Evolutionary conservation across 2,113 vertebrate genomes (phyloP).

Genomic region (Aleadryas rufinucha): DNA sequence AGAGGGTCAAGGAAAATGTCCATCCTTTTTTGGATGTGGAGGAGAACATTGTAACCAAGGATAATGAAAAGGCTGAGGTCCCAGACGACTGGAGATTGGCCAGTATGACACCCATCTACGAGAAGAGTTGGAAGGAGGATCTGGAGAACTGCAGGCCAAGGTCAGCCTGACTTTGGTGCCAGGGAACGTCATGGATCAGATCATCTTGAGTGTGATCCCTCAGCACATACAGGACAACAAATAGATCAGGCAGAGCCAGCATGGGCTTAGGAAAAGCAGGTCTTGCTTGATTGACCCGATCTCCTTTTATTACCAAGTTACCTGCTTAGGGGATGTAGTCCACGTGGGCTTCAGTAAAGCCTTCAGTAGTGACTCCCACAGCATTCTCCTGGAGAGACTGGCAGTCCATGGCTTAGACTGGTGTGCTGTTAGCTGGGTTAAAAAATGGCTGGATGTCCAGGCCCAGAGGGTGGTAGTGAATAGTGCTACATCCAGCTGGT

Average conservation of each 20-base stretch:
- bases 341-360: background rate
- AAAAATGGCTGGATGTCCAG: background rate
- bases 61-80: background rate
- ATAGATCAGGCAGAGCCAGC: background rate
- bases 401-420: background rate
- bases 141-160: background rate
- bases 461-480: background rate
- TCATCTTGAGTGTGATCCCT: background rate
- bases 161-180: background rate
- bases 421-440: background rate
- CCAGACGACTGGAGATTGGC: rapidly evolving
- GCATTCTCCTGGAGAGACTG: background rate
- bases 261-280: background rate
- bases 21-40: background rate
- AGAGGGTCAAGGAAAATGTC: background rate
- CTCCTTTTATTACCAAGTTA: background rate
- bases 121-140: background rate
- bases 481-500: background rate
- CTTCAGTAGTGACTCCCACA: background rate
- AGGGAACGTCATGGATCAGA: background rate
- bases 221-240: too few relatives aligned
- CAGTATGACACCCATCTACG: rapidly evolving
- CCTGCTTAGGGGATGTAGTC: background rate
- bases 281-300: background rate
- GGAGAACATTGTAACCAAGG: background rate